phyloP scores from a whole-genome alignment of 2,113 vertebrate genomes.

The Stercorarius parasiticus region DNA sequence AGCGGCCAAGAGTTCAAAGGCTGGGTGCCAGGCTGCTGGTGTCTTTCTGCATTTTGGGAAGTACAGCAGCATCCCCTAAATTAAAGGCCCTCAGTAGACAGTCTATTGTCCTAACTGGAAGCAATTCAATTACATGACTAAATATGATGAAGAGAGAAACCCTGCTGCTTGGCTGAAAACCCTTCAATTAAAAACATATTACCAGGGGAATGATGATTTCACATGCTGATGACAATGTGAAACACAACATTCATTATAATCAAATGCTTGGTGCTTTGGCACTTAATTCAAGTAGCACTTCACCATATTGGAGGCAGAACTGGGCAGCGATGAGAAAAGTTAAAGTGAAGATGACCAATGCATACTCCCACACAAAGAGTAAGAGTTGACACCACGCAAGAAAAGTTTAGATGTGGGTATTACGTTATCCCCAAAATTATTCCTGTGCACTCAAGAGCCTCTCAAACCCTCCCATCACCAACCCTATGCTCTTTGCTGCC shows the following conservation, averaged over 20 bases:
- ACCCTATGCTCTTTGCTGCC: not conserved
- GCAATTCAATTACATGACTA: not conserved
- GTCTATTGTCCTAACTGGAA: not conserved
- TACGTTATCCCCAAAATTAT: not conserved
- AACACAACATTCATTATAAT: not conserved
- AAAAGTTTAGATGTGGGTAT: not conserved
- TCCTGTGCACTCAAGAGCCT: not conserved
- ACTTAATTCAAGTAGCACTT: constrained; percentile 9
- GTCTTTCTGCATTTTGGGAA: not conserved
- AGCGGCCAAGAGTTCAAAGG: not conserved
- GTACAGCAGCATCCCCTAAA: not conserved
- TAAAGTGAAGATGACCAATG: not conserved
- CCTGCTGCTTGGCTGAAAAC: constrained; percentile 4
- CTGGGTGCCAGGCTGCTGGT: not conserved
- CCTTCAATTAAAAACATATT: constrained; percentile 37
- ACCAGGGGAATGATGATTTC: not conserved
- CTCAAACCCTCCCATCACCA: not conserved
- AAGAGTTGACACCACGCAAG: not conserved
- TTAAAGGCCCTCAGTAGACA: not conserved
- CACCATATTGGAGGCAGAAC: not conserved
- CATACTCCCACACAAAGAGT: not conserved
- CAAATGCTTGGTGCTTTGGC: not conserved
- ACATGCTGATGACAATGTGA: not conserved
- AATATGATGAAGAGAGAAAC: constrained; percentile 7
- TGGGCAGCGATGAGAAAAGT: not conserved